These are phyloP conservation scores for Bolborhynchus lineola DNA, from an alignment of 2,113 vertebrate genomes.

Conservation along the genomic window DNA sequence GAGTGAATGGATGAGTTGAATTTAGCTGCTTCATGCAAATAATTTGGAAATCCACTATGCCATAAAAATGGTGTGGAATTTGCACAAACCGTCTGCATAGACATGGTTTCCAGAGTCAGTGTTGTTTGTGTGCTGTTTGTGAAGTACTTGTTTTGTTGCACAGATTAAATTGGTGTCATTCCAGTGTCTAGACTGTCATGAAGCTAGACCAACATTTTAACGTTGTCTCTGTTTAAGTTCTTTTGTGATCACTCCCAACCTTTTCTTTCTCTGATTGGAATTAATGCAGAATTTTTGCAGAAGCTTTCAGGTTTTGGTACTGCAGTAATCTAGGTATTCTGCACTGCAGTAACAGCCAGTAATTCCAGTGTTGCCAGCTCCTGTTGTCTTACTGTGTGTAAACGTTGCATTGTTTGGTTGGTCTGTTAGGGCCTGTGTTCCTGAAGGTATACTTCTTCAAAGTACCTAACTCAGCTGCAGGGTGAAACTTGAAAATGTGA, in stretches of 20 bases:
- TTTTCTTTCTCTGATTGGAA: neutral
- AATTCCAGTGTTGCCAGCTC: neutral
- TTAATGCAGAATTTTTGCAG: neutral
- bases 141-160: constrained; percentile 24
- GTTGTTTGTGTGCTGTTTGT: constrained; percentile 27
- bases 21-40: constrained; percentile 50
- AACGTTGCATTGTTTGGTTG: neutral
- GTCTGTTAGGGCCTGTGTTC: neutral
- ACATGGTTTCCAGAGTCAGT: constrained; percentile 20
- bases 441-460: neutral
- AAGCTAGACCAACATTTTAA: constrained; percentile 9
- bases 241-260: neutral
- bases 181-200: constrained; percentile 23
- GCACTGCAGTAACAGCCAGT: neutral
- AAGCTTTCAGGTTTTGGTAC: neutral
- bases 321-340: neutral
- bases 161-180: constrained; percentile 27
- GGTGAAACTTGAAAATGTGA: neutral
- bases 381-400: neutral
- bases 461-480: neutral
- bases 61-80: constrained; percentile 21
- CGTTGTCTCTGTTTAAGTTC: constrained; percentile 31
- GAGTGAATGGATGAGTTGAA: neutral
- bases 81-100: constrained; percentile 24
- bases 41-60: constrained; percentile 18